These are phyloP conservation scores for Zosterops borbonicus DNA, from an alignment of 2,113 vertebrate genomes.

Conservation along the genomic window DNA sequence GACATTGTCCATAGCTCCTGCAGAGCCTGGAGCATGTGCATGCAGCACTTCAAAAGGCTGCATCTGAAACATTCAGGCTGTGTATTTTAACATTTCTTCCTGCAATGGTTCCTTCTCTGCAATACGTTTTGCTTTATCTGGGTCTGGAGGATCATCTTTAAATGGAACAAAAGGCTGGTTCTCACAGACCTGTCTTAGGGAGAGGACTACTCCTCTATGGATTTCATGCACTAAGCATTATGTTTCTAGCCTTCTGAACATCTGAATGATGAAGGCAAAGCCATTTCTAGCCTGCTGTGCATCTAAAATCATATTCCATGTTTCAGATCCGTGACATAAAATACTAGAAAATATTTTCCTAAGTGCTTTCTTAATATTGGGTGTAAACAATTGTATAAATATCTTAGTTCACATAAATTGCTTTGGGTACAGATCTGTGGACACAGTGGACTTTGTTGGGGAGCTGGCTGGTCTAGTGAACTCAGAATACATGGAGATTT, in stretches of 20 bases:
- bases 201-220: constrained; percentile 83
- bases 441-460: constrained; percentile 54
- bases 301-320: constrained; percentile 63
- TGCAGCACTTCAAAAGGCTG: constrained; percentile 77
- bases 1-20: constrained; percentile 71
- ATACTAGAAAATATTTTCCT: constrained; percentile 77
- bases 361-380: constrained; percentile 84
- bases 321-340: constrained; percentile 69
- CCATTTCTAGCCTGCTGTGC: constrained; percentile 73
- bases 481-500: constrained; percentile 69
- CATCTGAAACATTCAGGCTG: constrained; percentile 88
- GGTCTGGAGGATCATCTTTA: constrained; percentile 72
- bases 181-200: constrained; percentile 85
- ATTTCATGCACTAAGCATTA: constrained; percentile 82
- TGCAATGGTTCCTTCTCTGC: constrained; percentile 79
- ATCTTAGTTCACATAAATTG: constrained; percentile 81
- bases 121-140: constrained; percentile 65
- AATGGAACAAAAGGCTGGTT: constrained; percentile 83
- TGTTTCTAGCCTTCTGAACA: constrained; percentile 74
- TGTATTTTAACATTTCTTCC: constrained; percentile 82
- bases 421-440: constrained; percentile 78
- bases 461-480: constrained; percentile 73
- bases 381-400: constrained; percentile 85
- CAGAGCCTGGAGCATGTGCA: not conserved
- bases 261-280: constrained; percentile 74